These are phyloP conservation scores for Nymphalis io DNA, from an alignment of 1,140 invertebrate genomes.

Conservation along the genomic window DNA sequence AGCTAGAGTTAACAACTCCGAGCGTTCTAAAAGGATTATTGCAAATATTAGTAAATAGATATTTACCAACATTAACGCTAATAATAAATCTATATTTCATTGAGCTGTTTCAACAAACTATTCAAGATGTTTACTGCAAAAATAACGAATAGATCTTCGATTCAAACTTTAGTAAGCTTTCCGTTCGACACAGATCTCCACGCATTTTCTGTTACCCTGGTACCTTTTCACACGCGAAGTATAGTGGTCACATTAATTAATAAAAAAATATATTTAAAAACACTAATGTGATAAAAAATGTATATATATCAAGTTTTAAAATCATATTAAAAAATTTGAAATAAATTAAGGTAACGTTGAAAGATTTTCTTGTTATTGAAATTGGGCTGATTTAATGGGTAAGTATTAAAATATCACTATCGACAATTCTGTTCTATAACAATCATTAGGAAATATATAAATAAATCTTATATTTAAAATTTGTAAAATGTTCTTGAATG, in stretches of 20 bases:
- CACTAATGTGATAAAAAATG: neutral
- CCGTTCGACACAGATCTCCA: slow-evolving; percentile 1
- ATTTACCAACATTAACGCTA: no score
- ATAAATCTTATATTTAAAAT: neutral
- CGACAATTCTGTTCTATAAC: neutral
- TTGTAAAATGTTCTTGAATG: no score
- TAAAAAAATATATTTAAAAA: neutral
- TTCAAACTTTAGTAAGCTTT: slow-evolving; percentile 7
- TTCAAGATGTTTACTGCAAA: neutral
- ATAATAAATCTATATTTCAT: no score
- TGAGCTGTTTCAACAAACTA: no score
- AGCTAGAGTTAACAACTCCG: no score
- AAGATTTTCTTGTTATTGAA: neutral
- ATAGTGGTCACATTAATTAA: neutral
- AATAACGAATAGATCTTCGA: neutral
- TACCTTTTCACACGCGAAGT: neutral
- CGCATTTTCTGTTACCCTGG: slow-evolving; percentile 15
- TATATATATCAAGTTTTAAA: neutral
- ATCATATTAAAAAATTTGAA: neutral
- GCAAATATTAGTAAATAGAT: no score
- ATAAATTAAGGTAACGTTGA: neutral
- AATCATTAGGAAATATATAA: neutral
- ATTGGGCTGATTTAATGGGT: neutral
- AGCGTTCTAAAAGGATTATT: no score
- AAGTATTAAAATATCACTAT: neutral